phyloP scores from a whole-genome alignment of 2,797 vertebrate species.

The Chelon auratus region DNA sequence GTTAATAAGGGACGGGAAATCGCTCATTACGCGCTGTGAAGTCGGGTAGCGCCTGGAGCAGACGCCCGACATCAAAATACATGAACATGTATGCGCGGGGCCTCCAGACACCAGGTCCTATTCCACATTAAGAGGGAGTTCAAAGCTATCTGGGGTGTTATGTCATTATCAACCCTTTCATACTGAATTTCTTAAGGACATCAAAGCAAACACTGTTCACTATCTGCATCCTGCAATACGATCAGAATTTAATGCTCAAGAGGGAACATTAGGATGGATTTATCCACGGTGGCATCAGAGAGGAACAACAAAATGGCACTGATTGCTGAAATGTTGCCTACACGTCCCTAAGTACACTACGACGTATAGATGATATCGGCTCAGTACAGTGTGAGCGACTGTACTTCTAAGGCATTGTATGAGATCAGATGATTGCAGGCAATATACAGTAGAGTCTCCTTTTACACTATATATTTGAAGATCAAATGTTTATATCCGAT shows the following conservation, averaged over 20 bases:
- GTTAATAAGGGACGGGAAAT: slow-evolving; percentile 75
- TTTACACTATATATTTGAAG: slow-evolving; percentile 25
- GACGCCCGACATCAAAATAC: slow-evolving; percentile 72
- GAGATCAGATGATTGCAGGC: slow-evolving; percentile 6
- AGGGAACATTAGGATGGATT: slow-evolving; percentile 48
- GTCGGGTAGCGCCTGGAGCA: slow-evolving; percentile 70
- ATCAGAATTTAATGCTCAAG: slow-evolving; percentile 58
- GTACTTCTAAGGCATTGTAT: not conserved
- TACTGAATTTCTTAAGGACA: slow-evolving; percentile 66
- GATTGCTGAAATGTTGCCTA: slow-evolving; percentile 21
- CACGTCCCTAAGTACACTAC: slow-evolving; percentile 1
- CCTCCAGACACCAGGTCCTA: slow-evolving; percentile 69
- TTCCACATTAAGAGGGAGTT: slow-evolving; percentile 69
- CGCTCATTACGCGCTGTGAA: slow-evolving; percentile 71
- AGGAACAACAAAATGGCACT: slow-evolving; percentile 27
- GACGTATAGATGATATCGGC: slow-evolving; percentile 20
- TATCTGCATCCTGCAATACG: slow-evolving; percentile 51
- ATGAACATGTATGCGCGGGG: slow-evolving; percentile 52
- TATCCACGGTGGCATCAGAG: slow-evolving; percentile 10
- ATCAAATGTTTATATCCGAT: slow-evolving; percentile 35
- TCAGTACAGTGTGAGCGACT: not conserved
- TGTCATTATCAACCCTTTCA: slow-evolving; percentile 74
- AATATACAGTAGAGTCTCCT: not conserved
- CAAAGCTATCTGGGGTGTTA: slow-evolving; percentile 69
- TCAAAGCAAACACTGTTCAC: slow-evolving; percentile 67